Base-by-base conservation (phyloP, 1,140 invertebrate genomes). In the Drosophila yakuba region DNA sequence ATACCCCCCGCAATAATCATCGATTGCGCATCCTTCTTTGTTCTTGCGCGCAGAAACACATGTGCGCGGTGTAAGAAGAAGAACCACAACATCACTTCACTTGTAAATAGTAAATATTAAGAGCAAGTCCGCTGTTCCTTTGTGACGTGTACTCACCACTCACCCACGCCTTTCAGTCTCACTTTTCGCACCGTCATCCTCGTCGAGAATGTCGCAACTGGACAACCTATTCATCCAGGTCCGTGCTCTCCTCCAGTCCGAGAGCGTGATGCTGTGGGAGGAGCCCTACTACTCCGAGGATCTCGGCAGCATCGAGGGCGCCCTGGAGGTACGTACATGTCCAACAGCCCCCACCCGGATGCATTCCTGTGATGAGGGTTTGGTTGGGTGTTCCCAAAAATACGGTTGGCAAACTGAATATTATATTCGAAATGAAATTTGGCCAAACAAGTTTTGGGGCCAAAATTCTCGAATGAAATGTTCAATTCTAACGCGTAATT, bases 251-350 rank as follows among this genome's bases (percentile, higher is more conserved):
- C 92, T 97, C 12, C 95, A 96, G 63, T 88, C 93, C 41, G 94
- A 96, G 35, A 93, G 94, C 73, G 93, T 96, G 1, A 96, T 96
- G 84, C 89, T 97, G 47, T 97, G 96, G 96, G 92, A 95, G 54
- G 91, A 94, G 36, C 96, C 96, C 0, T 97, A 95, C 88, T 94
- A 94, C 58, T 83, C 81, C n/a, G 93, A 94, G 68, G 93, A 93
- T 28, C 83, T 91, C 11, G 64, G 90, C 36, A 91, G 72, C 68
- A 72, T 92, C 28, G 92, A 93, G 38, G 75, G 68, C 1, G 92
- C 93, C 47, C 81, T 93, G 76, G 91, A 94, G 92, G 94, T 93
- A 48, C 14, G 23, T n/a, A 17, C 17, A 48, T 14, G 17, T 20
- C 17, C 15, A 11, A 17, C 15, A 44, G 2, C 28, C 7, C 1